Conservation (phyloP, 2,113 vertebrate genomes). For the Regulus satrapa region DNA sequence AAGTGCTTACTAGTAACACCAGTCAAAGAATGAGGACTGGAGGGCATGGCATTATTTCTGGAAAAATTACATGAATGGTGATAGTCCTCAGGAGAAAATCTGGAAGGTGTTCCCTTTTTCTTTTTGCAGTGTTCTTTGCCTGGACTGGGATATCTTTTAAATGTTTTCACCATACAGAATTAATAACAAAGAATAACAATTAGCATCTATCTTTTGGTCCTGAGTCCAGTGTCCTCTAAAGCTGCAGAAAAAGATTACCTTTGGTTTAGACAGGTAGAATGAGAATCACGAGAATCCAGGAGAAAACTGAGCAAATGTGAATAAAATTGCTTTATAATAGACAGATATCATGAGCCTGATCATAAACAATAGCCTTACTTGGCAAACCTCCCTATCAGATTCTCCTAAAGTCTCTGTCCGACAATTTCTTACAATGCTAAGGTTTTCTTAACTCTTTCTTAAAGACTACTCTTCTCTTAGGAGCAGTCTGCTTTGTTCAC, state of each 20-base stretch:
- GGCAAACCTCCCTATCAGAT: background rate
- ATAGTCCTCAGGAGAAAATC: background rate
- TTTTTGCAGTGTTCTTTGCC: background rate
- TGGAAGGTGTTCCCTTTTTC: background rate
- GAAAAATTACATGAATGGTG: background rate
- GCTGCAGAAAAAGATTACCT: background rate
- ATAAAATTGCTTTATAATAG: background rate
- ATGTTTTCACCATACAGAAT: rapidly evolving
- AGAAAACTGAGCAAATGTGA: background rate
- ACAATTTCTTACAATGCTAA: background rate
- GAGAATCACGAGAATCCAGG: background rate
- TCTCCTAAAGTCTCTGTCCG: background rate
- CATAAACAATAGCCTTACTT: background rate
- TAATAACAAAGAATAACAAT: background rate
- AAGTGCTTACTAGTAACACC: rapidly evolving
- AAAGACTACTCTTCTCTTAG: background rate
- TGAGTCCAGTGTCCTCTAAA: background rate
- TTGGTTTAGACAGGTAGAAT: background rate
- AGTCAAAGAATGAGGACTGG: background rate
- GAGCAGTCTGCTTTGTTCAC: background rate
- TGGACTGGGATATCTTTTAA: background rate
- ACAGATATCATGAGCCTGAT: background rate
- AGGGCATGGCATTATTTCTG: background rate
- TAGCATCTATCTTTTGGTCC: rapidly evolving
- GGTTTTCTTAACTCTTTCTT: background rate